Evolutionary conservation across 1,140 invertebrate genomes (phyloP).

Genomic region (Drosophila cardini): DNA sequence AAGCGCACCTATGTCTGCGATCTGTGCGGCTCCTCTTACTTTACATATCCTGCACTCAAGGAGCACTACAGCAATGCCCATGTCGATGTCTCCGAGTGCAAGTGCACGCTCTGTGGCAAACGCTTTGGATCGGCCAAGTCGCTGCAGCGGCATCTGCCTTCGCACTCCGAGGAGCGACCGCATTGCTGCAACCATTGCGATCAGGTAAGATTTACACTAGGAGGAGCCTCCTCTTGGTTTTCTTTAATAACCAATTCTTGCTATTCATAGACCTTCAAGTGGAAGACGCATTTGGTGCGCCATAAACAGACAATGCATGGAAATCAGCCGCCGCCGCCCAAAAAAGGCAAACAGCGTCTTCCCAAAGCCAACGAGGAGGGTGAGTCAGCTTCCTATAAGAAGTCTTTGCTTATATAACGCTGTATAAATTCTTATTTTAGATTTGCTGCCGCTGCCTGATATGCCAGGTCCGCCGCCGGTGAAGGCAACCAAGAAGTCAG

Average conservation of each 20-base stretch:
- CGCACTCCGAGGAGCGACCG: slow-evolving; percentile 93
- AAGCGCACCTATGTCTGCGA: slow-evolving; percentile 84
- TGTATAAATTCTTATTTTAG: not conserved
- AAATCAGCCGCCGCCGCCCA: slow-evolving; percentile 78
- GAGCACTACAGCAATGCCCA: slow-evolving; percentile 84
- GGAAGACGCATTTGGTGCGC: slow-evolving; percentile 83
- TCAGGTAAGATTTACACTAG: slow-evolving; percentile 56
- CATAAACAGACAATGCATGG: slow-evolving; percentile 83
- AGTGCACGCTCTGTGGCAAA: slow-evolving; percentile 81
- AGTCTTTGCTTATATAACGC: no score
- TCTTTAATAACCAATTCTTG: not conserved
- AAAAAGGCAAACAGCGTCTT: slow-evolving; percentile 81
- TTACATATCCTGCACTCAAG: slow-evolving; percentile 83
- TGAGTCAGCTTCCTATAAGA: not conserved
- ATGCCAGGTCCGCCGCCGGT: slow-evolving; percentile 82
- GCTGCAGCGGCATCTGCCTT: slow-evolving; percentile 93
- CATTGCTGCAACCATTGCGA: slow-evolving; percentile 93
- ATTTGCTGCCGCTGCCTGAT: slow-evolving; percentile 70
- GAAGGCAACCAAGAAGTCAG: slow-evolving; percentile 76
- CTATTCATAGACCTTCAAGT: slow-evolving; percentile 74
- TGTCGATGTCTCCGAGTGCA: slow-evolving; percentile 78
- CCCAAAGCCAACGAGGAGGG: slow-evolving; percentile 77
- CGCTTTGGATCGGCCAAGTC: slow-evolving; percentile 80
- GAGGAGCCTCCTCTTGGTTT: not conserved
- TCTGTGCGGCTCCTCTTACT: slow-evolving; percentile 83